phyloP scores from a whole-genome alignment of 2,113 vertebrate genomes.

The Macaca mulatta region DNA sequence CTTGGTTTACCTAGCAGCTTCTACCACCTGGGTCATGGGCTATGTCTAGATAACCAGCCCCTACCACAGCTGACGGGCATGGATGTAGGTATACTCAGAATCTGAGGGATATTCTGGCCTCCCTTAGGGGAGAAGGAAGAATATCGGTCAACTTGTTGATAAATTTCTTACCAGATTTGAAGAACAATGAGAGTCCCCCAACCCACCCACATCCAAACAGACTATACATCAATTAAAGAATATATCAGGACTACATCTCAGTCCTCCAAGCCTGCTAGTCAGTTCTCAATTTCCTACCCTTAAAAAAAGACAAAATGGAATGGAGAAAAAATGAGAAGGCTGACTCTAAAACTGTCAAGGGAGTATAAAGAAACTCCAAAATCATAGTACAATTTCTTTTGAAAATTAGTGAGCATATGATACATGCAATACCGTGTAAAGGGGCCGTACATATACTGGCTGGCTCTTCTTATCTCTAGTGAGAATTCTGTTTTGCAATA shows the following conservation, averaged over 20 bases:
- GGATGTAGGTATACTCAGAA: neutral
- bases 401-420: neutral
- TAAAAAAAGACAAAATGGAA: neutral
- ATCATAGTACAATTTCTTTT: neutral
- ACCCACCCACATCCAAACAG: neutral
- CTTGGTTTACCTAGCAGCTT: neutral
- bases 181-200: neutral
- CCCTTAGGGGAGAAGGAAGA: neutral
- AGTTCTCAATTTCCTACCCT: neutral
- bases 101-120: neutral
- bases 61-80: neutral
- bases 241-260: neutral
- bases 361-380: neutral
- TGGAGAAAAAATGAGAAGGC: neutral
- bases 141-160: neutral
- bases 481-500: conserved; percentile 43
- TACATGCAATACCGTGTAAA: neutral
- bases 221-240: neutral
- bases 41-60: neutral
- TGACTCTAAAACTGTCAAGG: neutral
- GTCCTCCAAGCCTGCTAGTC: neutral
- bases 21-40: neutral
- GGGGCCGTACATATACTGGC: neutral
- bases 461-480: conserved; percentile 18
- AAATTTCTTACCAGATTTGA: neutral